Percentiles rank a stretch among this genome's conserved stretches.
Evolutionary conservation across 2,113 vertebrate genomes (phyloP).

Genomic region (Naja naja): DNA sequence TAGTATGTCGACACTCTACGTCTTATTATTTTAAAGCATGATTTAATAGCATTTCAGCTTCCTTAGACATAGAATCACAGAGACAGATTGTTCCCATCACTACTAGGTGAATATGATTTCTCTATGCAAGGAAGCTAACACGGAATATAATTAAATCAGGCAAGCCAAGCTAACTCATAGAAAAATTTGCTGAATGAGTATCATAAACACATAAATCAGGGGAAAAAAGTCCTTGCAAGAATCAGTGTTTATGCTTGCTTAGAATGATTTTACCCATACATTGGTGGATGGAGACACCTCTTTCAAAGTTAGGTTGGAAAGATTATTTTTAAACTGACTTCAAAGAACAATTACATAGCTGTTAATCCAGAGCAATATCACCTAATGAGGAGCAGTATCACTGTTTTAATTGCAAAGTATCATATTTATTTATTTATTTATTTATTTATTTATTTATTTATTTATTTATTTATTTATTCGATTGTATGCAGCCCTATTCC

Average conservation of each 20-base stretch:
- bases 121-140: conserved; percentile 5
- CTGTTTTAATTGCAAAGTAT: neutral
- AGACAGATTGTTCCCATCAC: neutral
- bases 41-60: neutral
- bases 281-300: neutral
- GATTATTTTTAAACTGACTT: neutral
- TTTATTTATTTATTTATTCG: too few species aligned
- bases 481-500: too few species aligned
- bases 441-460: too few species aligned
- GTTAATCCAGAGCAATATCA: neutral
- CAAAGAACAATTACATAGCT: neutral
- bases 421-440: too few species aligned
- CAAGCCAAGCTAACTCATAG: neutral
- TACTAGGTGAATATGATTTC: neutral
- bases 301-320: neutral
- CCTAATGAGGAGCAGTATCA: neutral
- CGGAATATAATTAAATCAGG: conserved; percentile 13
- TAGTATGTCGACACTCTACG: neutral
- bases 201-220: neutral
- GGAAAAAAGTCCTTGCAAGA: neutral
- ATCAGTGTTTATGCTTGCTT: neutral
- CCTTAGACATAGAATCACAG: neutral
- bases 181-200: neutral
- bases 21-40: neutral
- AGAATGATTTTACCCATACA: neutral